Conservation (phyloP, 2,797 vertebrate species). For the Hylomyscus alleni region DNA sequence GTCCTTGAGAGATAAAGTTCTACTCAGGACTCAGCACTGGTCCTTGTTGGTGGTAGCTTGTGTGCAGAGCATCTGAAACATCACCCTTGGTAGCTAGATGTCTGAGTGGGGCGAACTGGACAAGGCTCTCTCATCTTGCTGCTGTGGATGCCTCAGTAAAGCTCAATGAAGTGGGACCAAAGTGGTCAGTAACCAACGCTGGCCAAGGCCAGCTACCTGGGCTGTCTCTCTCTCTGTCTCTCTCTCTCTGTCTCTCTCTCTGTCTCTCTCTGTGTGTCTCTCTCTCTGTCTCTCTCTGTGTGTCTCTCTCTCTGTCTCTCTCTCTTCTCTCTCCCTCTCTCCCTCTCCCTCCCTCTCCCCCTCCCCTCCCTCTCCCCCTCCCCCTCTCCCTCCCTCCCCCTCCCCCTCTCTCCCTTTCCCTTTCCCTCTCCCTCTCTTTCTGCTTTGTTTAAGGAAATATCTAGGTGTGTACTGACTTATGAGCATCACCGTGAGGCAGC, state of each 20-base stretch:
- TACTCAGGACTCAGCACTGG: not conserved
- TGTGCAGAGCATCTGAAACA: not conserved
- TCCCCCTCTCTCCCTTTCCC: no score
- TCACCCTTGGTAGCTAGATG: not conserved
- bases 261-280: no score
- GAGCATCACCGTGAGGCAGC: not conserved
- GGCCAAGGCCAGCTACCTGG: not conserved
- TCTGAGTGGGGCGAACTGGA: not conserved
- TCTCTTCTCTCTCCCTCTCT: no score
- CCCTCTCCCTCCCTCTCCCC: no score
- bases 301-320: no score
- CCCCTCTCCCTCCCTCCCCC: no score
- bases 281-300: no score
- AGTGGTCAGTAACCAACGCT: not conserved
- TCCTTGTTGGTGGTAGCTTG: not conserved
- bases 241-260: no score
- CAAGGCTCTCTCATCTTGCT: not conserved
- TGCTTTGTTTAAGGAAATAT: not conserved
- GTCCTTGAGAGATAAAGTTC: not conserved
- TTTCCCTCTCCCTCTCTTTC: no score
- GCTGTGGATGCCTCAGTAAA: not conserved
- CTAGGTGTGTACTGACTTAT: not conserved
- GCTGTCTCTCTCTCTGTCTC: no score
- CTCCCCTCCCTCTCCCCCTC: no score
- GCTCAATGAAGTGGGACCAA: no score